Conservation (phyloP, 35 echinoderm and acorn worm genomes). For the Lytechinus variegatus region DNA sequence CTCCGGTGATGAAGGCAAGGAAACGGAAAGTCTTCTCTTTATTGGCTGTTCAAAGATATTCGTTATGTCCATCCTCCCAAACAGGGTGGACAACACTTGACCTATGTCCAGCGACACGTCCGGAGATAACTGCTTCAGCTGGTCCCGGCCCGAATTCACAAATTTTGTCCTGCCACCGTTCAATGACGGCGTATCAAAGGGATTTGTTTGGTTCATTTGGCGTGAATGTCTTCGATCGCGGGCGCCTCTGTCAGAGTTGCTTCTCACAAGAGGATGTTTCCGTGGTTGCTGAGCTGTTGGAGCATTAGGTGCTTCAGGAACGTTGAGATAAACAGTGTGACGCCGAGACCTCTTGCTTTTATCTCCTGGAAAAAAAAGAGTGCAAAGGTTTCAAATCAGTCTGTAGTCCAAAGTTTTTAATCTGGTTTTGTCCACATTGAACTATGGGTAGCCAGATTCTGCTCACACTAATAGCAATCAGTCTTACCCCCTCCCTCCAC, state of each 20-base stretch:
- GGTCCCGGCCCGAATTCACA: constrained; percentile 29
- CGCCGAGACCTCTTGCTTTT: neutral
- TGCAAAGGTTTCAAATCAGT: too few relatives aligned
- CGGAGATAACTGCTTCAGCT: neutral
- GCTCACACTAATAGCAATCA: too few relatives aligned
- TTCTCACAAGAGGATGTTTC: neutral
- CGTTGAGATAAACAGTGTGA: constrained; percentile 32
- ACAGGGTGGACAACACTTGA: constrained; percentile 26
- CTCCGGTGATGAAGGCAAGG: constrained; percentile 46
- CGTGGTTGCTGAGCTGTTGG: neutral
- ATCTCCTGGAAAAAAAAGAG: neutral
- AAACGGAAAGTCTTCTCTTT: constrained; percentile 38
- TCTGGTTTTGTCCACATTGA: too few relatives aligned
- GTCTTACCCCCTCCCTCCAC: too few relatives aligned
- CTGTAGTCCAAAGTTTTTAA: too few relatives aligned
- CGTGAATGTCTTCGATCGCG: neutral
- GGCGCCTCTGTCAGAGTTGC: constrained; percentile 42
- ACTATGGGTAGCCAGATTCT: too few relatives aligned
- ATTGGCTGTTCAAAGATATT: neutral
- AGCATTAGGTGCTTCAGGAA: neutral
- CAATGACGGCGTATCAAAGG: constrained; percentile 47
- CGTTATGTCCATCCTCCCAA: neutral
- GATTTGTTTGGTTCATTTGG: constrained; percentile 26
- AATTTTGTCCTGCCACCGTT: constrained; percentile 51
- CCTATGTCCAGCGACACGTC: neutral